phyloP scores from a whole-genome alignment of 2,888 invertebrate species.

The Alloplasta piceator region DNA sequence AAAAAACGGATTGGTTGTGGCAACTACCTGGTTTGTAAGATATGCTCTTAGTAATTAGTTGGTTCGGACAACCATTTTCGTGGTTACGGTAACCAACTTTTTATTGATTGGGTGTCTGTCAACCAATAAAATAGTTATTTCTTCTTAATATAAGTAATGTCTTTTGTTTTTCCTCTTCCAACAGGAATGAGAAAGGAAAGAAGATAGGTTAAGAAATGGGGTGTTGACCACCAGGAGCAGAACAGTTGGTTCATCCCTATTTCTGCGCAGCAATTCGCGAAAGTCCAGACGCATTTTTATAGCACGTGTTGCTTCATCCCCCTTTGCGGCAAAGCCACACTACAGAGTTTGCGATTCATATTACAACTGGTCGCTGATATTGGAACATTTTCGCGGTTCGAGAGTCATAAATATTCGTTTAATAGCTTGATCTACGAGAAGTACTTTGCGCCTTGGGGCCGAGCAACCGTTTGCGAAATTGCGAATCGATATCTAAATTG shows the following conservation, averaged over 20 bases:
- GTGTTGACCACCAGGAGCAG: neutral
- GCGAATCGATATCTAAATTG: constrained; percentile 76
- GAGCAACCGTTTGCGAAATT: constrained; percentile 74
- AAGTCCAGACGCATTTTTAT: constrained; percentile 3
- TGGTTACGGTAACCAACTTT: too few species aligned
- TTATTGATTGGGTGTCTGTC: too few species aligned
- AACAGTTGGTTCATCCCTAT: neutral
- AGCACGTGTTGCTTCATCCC: constrained; percentile 32
- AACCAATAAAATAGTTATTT: too few species aligned
- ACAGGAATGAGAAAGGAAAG: neutral
- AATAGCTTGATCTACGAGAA: constrained; percentile 73
- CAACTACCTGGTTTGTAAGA: too few species aligned
- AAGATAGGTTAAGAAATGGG: neutral
- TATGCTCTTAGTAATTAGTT: too few species aligned
- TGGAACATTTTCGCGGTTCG: constrained; percentile 14
- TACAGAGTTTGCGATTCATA: neutral
- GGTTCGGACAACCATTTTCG: too few species aligned
- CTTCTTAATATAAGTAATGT: too few species aligned
- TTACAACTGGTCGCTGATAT: constrained; percentile 2
- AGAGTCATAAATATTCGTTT: constrained; percentile 75
- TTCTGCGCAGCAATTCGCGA: neutral
- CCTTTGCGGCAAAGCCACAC: neutral
- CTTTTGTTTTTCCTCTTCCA: neutral
- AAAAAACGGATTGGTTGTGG: neutral
- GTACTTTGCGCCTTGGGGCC: constrained; percentile 68